Base-by-base conservation (phyloP, 2,797 vertebrate genomes). In the Aselliscus stoliczkanus region DNA sequence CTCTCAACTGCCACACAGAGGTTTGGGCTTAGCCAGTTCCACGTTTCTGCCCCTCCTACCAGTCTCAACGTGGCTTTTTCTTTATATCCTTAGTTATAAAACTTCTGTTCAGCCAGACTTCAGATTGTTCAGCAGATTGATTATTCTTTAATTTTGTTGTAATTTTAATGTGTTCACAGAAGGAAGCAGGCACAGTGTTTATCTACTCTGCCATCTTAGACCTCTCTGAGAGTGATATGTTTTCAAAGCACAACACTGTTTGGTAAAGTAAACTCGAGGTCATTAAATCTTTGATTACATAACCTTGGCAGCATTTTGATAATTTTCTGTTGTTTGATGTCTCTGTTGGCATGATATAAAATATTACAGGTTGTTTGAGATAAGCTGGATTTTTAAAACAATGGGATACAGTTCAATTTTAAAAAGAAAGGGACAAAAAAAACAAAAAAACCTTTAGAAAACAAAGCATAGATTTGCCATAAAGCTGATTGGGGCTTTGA, bases 311-410 rank as follows among this genome's bases (percentile, higher is more conserved):
- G 95, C 56, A 83, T 93, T 96, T 76, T 83, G 52, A 77, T 73
- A 56, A 34, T 95, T 97, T 97, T 89, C 79, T 87, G 69, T 97
- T 96, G 89, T 97, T 97, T 77, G 39, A 85, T 65, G 85, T 90
- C 97, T 94, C 70, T 96, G 88, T 96, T 88, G 93, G 80, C 83
- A 65, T 84, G 88, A 82, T 94, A 82, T 79, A 92, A 97, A 91
- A 94, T 92, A 94, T 80, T 87, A 72, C 21, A 89, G 58, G 83
- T 82, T 85, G 54, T 88, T 96, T 95, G 87, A 93, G 86, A 92
- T 80, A 90, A 94, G 73, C 44, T 90, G 84, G 56, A 69, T 95
- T 93, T 60, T 75, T 42, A 2, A 2, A 31, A 79, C 62, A 34
- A 47, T 47, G 47, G 31, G 11, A 65, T 50, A 8, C 67, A 27